These are phyloP conservation scores for Macquaria ambigua DNA, from an alignment of 2,113 vertebrate species.

Conservation along the genomic window DNA sequence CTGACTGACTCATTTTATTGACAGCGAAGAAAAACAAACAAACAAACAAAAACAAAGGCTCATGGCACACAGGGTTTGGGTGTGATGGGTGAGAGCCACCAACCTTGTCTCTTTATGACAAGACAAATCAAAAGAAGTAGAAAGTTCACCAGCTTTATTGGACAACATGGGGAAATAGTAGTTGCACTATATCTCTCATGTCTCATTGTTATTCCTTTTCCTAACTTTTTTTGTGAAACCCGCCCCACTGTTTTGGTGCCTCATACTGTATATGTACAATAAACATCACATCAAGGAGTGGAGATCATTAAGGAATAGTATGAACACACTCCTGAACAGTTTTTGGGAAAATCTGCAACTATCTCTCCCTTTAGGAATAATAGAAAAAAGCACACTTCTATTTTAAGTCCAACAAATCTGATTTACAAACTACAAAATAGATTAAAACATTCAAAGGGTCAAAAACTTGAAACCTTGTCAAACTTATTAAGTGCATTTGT, in stretches of 20 bases:
- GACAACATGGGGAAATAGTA: too few relatives aligned
- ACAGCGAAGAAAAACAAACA: background rate
- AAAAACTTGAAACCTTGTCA: background rate
- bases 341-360: background rate
- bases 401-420: background rate
- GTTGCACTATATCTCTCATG: background rate
- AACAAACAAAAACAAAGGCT: background rate
- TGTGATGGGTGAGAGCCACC: background rate
- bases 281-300: background rate
- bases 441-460: background rate
- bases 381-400: too few relatives aligned
- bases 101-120: background rate
- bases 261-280: background rate
- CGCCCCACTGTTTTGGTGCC: too few relatives aligned
- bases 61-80: background rate
- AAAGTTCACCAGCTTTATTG: background rate
- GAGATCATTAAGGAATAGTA: background rate
- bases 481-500: background rate
- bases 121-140: background rate
- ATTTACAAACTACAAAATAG: background rate
- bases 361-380: background rate
- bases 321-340: background rate
- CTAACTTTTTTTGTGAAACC: too few relatives aligned
- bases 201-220: background rate
- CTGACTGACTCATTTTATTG: slow-evolving; percentile 22